A percentile compares a stretch with the other conserved stretches of the same genome.
Conservation (phyloP, 2,888 invertebrate genomes). For the Unio delphinus region DNA sequence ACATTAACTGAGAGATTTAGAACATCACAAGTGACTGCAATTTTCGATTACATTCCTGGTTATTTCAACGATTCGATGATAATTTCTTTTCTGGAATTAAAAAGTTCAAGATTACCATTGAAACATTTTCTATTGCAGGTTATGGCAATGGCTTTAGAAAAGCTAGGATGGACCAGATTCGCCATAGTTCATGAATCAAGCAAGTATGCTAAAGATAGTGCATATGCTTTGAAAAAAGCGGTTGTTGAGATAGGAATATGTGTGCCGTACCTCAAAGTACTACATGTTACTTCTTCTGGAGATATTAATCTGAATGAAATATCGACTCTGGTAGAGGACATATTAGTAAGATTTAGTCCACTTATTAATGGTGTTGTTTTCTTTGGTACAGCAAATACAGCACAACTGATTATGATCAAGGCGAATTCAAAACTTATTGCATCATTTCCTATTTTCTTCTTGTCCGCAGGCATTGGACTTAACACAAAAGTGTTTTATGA, state of each 20-base stretch:
- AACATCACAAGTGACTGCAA: too few relatives aligned
- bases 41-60: too few relatives aligned
- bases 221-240: neutral
- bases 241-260: conserved; percentile 2
- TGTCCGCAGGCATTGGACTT: conserved; percentile 4
- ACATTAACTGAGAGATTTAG: too few relatives aligned
- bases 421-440: conserved; percentile 1
- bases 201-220: conserved; percentile 7
- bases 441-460: conserved; percentile 5
- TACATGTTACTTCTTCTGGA: neutral
- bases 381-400: conserved; percentile 2
- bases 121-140: conserved; percentile 2
- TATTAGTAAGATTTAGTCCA: conserved; percentile 3
- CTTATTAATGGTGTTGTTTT: conserved; percentile 14
- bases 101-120: neutral
- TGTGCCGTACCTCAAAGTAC: neutral
- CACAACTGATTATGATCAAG: neutral
- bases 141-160: conserved; percentile 6
- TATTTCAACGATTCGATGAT: too few relatives aligned
- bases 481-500: too few relatives aligned
- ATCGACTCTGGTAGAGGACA: neutral
- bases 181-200: conserved; percentile 14
- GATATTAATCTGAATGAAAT: neutral
- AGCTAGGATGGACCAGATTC: conserved; percentile 13
- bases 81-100: too few relatives aligned